Evolutionary conservation across 2,888 invertebrate genomes (phyloP).

Genomic region (Caradrina clavipalpis): DNA sequence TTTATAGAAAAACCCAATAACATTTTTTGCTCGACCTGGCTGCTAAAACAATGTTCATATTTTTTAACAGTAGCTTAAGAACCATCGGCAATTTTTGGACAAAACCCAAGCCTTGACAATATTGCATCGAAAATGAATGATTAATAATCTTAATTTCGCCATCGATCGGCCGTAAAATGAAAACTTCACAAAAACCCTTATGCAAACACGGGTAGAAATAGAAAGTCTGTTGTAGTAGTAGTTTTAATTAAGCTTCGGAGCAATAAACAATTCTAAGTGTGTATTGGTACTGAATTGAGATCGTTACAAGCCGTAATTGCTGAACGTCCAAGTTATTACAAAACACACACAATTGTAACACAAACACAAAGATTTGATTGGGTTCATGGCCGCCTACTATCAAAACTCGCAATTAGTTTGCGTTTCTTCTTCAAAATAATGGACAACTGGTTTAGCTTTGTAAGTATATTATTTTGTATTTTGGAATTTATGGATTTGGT

Average conservation of each 20-base stretch:
- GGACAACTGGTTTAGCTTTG: too few species aligned
- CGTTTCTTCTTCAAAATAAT: too few species aligned
- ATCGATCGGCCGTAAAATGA: not conserved
- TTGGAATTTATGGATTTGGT: too few species aligned
- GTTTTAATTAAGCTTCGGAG: slow-evolving; percentile 56
- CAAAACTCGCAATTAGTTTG: slow-evolving; percentile 42
- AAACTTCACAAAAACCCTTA: not conserved
- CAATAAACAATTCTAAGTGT: slow-evolving; percentile 51
- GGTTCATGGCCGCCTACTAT: slow-evolving; percentile 45
- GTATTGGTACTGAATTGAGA: slow-evolving; percentile 51
- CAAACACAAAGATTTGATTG: slow-evolving; percentile 65
- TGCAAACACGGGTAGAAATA: slow-evolving; percentile 1
- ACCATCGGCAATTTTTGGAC: too few species aligned
- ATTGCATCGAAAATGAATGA: not conserved
- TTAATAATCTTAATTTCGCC: not conserved
- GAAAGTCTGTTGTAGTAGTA: slow-evolving; percentile 16
- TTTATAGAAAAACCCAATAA: too few species aligned
- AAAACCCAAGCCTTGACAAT: not conserved
- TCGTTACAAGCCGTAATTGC: slow-evolving; percentile 63
- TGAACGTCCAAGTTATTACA: slow-evolving; percentile 62
- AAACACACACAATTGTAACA: slow-evolving; percentile 63
- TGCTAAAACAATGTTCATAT: too few species aligned
- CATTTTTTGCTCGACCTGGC: too few species aligned
- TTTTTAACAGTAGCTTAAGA: too few species aligned
- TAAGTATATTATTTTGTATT: too few species aligned